Evolutionary conservation across 2,797 vertebrate genomes (phyloP).

Genomic region (Lepilemur ruficaudatus): DNA sequence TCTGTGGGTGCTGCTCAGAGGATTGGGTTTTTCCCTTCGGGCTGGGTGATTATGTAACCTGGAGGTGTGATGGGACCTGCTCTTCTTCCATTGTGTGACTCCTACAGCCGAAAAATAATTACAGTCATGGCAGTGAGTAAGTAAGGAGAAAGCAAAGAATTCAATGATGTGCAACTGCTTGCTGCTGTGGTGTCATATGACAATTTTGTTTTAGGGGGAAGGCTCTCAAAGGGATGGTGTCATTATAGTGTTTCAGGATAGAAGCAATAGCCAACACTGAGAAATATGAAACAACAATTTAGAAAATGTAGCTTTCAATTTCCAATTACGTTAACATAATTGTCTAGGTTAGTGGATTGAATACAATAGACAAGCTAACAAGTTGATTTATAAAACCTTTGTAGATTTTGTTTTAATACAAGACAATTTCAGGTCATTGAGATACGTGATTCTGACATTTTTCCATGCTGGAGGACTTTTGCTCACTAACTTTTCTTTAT

Average conservation of each 20-base stretch:
- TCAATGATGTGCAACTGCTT: background rate
- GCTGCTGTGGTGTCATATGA: background rate
- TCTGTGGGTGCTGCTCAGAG: background rate
- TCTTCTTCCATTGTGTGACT: background rate
- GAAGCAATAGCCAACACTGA: background rate
- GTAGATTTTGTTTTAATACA: conserved; percentile 35
- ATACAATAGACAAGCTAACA: background rate
- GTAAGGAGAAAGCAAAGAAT: background rate
- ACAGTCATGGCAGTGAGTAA: background rate
- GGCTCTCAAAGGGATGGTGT: background rate
- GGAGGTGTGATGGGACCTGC: background rate
- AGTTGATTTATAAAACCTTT: background rate
- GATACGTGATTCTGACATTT: background rate
- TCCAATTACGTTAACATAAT: background rate
- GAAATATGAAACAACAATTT: background rate
- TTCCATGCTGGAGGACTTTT: background rate
- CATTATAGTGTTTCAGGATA: background rate
- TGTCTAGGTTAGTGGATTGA: conserved; percentile 17
- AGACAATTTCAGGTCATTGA: background rate
- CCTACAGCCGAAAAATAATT: background rate
- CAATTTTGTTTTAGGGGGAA: background rate
- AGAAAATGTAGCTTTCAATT: conserved; percentile 30
- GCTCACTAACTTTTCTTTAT: conserved; percentile 10
- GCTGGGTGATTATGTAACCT: background rate
- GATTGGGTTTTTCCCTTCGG: background rate